A percentile compares a stretch with the other conserved stretches of the same genome.
Conservation (phyloP, 2,888 invertebrate genomes). For the Lypha dubia region DNA sequence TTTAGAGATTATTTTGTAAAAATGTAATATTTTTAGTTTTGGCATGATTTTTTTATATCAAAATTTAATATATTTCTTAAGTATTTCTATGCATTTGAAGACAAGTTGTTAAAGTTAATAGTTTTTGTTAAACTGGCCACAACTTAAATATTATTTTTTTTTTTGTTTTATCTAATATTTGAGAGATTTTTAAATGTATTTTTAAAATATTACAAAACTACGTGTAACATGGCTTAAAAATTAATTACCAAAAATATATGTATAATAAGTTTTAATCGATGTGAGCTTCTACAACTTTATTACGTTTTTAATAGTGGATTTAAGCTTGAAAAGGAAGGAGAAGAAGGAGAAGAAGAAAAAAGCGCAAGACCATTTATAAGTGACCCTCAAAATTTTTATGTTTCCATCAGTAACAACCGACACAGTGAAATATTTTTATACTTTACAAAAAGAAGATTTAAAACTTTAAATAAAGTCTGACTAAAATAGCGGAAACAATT, state of each 20-base stretch:
- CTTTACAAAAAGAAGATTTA: slow-evolving; percentile 14
- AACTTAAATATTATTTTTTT: not conserved
- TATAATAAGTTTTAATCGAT: slow-evolving; percentile 13
- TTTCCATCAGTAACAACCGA: not conserved
- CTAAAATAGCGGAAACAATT: slow-evolving; percentile 67
- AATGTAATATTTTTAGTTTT: not conserved
- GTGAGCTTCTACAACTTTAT: not conserved
- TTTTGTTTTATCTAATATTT: not conserved
- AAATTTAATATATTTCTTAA: not conserved
- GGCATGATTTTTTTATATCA: not conserved
- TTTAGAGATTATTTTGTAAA: not conserved
- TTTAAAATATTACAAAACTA: not conserved
- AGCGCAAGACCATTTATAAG: slow-evolving; percentile 31
- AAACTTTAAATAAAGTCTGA: slow-evolving; percentile 41
- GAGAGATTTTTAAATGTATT: not conserved
- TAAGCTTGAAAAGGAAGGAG: not conserved
- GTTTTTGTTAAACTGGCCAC: not conserved
- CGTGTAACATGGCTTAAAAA: too few species aligned
- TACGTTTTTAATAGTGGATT: not conserved
- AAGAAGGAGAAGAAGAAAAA: not conserved
- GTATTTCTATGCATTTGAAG: not conserved
- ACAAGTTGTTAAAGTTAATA: not conserved
- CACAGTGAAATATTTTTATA: not conserved
- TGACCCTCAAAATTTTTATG: slow-evolving; percentile 52
- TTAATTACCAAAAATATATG: not conserved